These are phyloP conservation scores for Myotis myotis DNA, from an alignment of 2,797 vertebrate genomes.

Conservation along the genomic window DNA sequence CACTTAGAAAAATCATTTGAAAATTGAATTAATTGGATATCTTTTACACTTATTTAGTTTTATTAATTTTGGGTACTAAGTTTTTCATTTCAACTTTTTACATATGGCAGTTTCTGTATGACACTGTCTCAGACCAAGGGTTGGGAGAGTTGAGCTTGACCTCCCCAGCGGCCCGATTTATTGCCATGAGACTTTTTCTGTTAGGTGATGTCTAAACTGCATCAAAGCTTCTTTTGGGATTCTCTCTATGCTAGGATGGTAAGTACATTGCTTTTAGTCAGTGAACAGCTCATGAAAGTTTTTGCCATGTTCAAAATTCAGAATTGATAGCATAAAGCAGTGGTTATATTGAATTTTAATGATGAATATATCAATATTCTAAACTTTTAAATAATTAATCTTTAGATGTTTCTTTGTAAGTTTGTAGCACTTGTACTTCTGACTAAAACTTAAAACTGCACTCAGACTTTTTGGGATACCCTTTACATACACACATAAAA, in stretches of 20 bases:
- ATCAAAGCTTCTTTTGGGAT: background rate
- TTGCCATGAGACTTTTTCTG: slow-evolving; percentile 5
- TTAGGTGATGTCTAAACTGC: background rate
- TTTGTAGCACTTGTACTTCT: slow-evolving; percentile 20
- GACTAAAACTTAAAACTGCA: slow-evolving; percentile 19
- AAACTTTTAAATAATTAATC: background rate
- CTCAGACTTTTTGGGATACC: background rate
- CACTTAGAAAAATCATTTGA: background rate
- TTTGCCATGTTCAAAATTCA: slow-evolving; percentile 22
- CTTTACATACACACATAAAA: background rate
- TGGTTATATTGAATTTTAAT: slow-evolving; percentile 33
- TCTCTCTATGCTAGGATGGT: background rate
- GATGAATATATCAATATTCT: background rate
- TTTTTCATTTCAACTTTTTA: slow-evolving; percentile 18
- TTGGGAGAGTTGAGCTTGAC: background rate
- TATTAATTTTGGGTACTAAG: slow-evolving; percentile 21
- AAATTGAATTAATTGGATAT: slow-evolving; percentile 3
- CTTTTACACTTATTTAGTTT: background rate
- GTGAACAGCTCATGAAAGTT: background rate
- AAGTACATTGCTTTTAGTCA: background rate
- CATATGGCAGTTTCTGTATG: background rate
- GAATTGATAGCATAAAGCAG: background rate
- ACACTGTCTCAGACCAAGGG: background rate
- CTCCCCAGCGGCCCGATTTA: background rate
- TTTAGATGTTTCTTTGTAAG: background rate